phyloP scores from a whole-genome alignment of 2,888 invertebrate species.

The Hylaea fasciaria region DNA sequence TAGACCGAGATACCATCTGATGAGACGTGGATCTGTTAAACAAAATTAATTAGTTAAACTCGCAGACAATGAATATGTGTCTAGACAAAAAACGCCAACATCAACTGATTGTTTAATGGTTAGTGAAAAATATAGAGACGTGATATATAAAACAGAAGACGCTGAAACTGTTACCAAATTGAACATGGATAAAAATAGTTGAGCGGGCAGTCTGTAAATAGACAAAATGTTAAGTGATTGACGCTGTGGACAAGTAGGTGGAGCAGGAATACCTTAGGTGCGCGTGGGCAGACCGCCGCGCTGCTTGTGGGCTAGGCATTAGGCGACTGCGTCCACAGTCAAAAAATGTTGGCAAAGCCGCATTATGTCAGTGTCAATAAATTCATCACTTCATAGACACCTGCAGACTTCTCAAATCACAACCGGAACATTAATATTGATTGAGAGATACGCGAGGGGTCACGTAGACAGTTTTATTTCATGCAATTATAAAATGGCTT shows the following conservation, averaged over 20 bases:
- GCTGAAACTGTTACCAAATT: constrained; percentile 35
- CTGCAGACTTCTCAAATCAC: constrained; percentile 18
- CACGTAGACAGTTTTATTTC: constrained; percentile 7
- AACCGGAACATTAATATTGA: constrained; percentile 40
- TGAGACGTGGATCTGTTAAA: not conserved
- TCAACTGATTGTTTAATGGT: no score
- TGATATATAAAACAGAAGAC: constrained; percentile 1
- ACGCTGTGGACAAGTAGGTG: constrained; percentile 48
- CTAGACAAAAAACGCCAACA: not conserved
- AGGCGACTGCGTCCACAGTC: constrained; percentile 28
- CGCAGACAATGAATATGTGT: not conserved
- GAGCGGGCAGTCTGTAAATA: constrained; percentile 57
- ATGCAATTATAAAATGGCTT: not conserved
- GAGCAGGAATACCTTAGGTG: constrained; percentile 58
- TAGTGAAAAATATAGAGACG: not conserved
- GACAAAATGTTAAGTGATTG: constrained; percentile 51
- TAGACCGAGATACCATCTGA: not conserved
- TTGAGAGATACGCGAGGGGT: constrained; percentile 34
- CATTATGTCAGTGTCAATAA: constrained; percentile 44
- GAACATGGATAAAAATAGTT: constrained; percentile 54
- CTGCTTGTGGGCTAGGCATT: constrained; percentile 44
- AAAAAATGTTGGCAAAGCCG: constrained; percentile 51
- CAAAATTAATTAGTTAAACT: constrained; percentile 1
- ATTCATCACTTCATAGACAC: constrained; percentile 42
- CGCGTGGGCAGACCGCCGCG: constrained; percentile 63